A percentile compares a stretch with the other conserved stretches of the same genome.
phyloP scores from a whole-genome alignment of 2,888 invertebrate species.

The Augiades crinisus region DNA sequence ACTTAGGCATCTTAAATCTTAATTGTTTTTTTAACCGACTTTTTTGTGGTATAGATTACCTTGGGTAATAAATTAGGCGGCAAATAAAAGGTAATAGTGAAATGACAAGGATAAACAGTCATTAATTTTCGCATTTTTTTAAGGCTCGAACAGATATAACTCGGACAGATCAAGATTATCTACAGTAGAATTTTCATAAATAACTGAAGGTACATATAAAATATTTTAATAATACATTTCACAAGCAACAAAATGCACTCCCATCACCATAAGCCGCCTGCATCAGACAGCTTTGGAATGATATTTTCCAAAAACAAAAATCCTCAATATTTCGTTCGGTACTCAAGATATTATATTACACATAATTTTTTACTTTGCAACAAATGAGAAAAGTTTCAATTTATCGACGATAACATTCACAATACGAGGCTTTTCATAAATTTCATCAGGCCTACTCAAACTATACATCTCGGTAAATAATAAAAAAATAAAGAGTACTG shows the following conservation, averaged over 20 bases:
- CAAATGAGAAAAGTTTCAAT: neutral
- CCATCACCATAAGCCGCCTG: constrained; percentile 5
- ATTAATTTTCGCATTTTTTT: too few species aligned
- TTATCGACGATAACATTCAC: neutral
- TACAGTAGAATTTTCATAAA: neutral
- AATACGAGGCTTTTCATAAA: constrained; percentile 39
- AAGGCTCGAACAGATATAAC: neutral
- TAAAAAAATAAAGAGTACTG: constrained; percentile 63
- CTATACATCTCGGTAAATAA: constrained; percentile 67
- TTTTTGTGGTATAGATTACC: neutral
- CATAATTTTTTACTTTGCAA: neutral
- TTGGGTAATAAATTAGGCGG: neutral
- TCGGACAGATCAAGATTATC: neutral
- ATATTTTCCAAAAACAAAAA: neutral
- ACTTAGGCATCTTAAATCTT: neutral
- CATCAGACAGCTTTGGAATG: neutral
- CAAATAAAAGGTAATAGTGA: neutral
- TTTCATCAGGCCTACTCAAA: constrained; percentile 47
- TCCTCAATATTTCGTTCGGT: neutral
- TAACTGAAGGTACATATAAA: neutral
- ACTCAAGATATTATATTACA: neutral
- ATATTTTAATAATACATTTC: constrained; percentile 22
- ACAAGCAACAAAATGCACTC: constrained; percentile 32
- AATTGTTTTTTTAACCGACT: neutral
- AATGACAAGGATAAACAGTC: too few species aligned